A percentile compares a stretch with the other conserved stretches of the same genome.
These are phyloP conservation scores for Enteromius paludinosus DNA, from an alignment of 2,797 vertebrate genomes.

Conservation along the genomic window DNA sequence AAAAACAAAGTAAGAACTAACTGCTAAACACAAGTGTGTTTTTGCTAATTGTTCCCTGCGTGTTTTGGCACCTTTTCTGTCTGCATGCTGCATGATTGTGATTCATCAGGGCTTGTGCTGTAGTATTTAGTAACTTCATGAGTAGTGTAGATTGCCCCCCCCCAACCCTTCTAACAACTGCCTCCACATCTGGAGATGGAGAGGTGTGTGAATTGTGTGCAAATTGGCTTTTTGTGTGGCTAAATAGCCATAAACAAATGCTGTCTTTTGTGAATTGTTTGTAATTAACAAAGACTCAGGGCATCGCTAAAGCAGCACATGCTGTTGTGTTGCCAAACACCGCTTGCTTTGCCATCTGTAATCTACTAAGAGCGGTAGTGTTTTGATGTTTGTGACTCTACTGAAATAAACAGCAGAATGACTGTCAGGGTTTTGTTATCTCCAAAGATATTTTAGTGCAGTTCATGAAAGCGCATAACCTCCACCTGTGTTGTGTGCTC, in stretches of 20 bases:
- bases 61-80: conserved; percentile 40
- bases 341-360: conserved; percentile 80
- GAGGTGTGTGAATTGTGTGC: conserved; percentile 79
- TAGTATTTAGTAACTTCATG: conserved; percentile 39
- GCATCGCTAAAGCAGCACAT: conserved; percentile 71
- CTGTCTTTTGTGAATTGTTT: conserved; percentile 77
- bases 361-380: conserved; percentile 50
- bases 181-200: conserved; percentile 75
- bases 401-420: conserved; percentile 18
- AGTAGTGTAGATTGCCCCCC: conserved; percentile 34
- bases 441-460: not conserved
- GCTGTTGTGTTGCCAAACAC: conserved; percentile 73
- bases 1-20: conserved; percentile 88
- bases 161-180: conserved; percentile 63
- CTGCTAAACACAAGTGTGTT: conserved; percentile 70
- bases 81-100: conserved; percentile 58
- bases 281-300: conserved; percentile 78
- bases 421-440: conserved; percentile 4
- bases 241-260: conserved; percentile 68
- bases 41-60: conserved; percentile 63
- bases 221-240: conserved; percentile 68
- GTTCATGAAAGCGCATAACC: not conserved
- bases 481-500: conserved; percentile 7
- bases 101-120: conserved; percentile 26
- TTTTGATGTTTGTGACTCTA: not conserved